These are phyloP conservation scores for Drosophila meridiana DNA, from an alignment of 2,888 invertebrate genomes.

Conservation along the genomic window DNA sequence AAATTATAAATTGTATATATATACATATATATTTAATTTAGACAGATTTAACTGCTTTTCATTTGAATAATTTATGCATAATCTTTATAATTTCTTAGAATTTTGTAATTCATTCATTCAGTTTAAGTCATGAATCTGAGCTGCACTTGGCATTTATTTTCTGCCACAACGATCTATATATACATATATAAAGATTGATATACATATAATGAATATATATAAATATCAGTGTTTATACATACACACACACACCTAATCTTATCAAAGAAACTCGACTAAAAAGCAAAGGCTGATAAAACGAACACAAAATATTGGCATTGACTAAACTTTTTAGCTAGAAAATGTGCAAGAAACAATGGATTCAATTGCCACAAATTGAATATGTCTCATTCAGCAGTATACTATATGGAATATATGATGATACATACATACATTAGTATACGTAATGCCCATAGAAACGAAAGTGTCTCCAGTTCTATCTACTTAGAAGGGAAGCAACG, in stretches of 20 bases:
- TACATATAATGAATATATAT: neutral
- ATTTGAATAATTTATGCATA: neutral
- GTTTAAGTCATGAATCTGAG: neutral
- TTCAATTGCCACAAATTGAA: conserved; percentile 11
- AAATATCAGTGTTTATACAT: no score
- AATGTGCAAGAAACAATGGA: conserved; percentile 1
- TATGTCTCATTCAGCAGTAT: conserved; percentile 10
- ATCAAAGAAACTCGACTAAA: conserved; percentile 56
- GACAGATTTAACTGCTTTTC: no score
- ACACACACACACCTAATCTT: conserved; percentile 47
- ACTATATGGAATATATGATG: conserved; percentile 14
- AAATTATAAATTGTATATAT: no score
- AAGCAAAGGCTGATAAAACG: conserved; percentile 46
- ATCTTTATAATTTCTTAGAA: no score
- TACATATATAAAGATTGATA: neutral
- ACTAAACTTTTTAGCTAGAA: conserved; percentile 46
- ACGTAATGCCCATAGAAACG: conserved; percentile 2
- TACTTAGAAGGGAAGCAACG: conserved; percentile 24
- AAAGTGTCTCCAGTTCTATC: neutral
- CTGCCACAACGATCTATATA: conserved; percentile 3
- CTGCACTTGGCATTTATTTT: conserved; percentile 21
- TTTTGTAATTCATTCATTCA: neutral
- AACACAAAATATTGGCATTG: conserved; percentile 44
- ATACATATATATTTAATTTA: no score
- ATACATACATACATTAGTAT: neutral